These are phyloP conservation scores for Zapornia atra DNA, from an alignment of 2,113 vertebrate species.

Conservation along the genomic window DNA sequence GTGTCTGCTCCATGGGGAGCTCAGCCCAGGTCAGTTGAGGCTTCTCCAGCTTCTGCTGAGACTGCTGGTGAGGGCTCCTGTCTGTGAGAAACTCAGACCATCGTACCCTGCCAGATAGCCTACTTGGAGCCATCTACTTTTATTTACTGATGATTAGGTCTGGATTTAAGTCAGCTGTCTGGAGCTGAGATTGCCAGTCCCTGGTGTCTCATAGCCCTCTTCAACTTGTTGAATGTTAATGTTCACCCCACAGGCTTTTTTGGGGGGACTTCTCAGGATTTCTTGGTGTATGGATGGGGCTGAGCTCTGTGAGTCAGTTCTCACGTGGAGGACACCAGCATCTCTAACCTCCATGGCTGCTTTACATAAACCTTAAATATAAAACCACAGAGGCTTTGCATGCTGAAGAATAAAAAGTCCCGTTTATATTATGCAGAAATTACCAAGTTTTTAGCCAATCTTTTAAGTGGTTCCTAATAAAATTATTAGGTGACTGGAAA, in stretches of 20 bases:
- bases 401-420: constrained; percentile 1
- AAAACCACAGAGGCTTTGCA: constrained; percentile 27
- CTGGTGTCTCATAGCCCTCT: not conserved
- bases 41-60: not conserved
- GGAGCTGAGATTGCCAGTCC: not conserved
- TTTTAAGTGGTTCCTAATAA: constrained; percentile 52
- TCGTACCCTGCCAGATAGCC: not conserved
- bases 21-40: not conserved
- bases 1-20: not conserved
- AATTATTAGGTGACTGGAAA: constrained; percentile 58
- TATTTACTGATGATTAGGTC: not conserved
- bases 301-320: not conserved
- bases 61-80: not conserved
- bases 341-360: not conserved
- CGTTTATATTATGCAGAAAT: constrained; percentile 22
- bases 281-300: not conserved
- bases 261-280: not conserved
- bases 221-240: not conserved
- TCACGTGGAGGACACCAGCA: not conserved
- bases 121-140: not conserved
- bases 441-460: constrained; percentile 41
- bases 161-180: not conserved
- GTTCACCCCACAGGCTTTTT: not conserved
- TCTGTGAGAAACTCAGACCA: not conserved
- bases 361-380: constrained; percentile 33